These are phyloP conservation scores for Rhysida immarginata DNA, from an alignment of 1,140 invertebrate species.

Conservation along the genomic window DNA sequence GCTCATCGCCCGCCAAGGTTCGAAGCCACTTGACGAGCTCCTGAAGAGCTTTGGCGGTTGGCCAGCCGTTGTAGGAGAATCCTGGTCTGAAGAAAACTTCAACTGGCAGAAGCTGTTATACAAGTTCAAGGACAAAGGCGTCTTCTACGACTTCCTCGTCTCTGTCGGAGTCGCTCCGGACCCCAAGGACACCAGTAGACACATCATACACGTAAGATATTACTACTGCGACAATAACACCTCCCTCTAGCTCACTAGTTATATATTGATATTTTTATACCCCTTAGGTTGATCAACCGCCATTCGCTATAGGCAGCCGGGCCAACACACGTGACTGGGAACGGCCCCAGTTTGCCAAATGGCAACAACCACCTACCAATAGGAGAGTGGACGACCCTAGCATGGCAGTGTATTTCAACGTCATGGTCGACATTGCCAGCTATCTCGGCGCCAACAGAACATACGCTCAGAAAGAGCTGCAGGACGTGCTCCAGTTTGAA, in stretches of 20 bases:
- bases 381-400: not conserved
- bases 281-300: slow-evolving; percentile 1
- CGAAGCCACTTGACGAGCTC: slow-evolving; percentile 50
- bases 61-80: slow-evolving; percentile 64
- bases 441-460: slow-evolving; percentile 63
- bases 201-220: slow-evolving; percentile 4
- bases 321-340: not conserved
- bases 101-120: slow-evolving; percentile 69
- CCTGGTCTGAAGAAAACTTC: slow-evolving; percentile 53
- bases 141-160: slow-evolving; percentile 77
- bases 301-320: not conserved
- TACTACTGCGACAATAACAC: not conserved
- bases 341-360: not conserved
- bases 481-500: slow-evolving; percentile 76
- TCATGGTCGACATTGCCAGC: slow-evolving; percentile 52
- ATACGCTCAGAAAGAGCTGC: slow-evolving; percentile 54
- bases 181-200: not conserved
- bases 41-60: slow-evolving; percentile 65
- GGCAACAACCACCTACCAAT: not conserved
- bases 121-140: slow-evolving; percentile 58
- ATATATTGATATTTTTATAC: not conserved
- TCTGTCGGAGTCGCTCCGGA: slow-evolving; percentile 55
- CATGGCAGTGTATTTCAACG: slow-evolving; percentile 21
- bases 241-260: not conserved
- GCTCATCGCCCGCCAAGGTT: slow-evolving; percentile 41